Evolutionary conservation across 2,797 vertebrate genomes (phyloP).

Genomic region (Crocidura indochinensis): DNA sequence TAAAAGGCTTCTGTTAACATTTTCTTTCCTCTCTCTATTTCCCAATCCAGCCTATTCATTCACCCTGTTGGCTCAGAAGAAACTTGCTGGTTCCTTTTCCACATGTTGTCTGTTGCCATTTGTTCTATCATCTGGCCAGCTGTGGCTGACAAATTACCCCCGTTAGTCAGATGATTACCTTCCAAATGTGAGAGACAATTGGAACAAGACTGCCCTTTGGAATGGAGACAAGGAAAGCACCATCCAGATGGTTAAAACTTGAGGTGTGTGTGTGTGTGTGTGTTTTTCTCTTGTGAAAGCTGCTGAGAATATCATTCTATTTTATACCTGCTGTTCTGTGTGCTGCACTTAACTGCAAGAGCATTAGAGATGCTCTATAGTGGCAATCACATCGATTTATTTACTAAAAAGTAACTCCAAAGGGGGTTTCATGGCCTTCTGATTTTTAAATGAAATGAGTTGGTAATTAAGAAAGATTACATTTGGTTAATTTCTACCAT

Average conservation of each 20-base stretch:
- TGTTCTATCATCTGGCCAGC: conserved; percentile 25
- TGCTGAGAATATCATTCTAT: background rate
- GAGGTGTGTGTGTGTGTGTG: too few relatives aligned
- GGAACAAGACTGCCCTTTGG: conserved; percentile 23
- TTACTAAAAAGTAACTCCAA: conserved; percentile 55
- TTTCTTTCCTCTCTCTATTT: background rate
- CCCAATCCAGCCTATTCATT: too few relatives aligned
- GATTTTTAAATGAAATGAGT: conserved; percentile 22
- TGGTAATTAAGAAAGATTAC: background rate
- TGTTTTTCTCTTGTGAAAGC: conserved; percentile 15
- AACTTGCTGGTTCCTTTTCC: background rate
- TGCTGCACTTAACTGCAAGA: background rate
- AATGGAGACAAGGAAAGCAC: background rate
- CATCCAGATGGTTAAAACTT: background rate
- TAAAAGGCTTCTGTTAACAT: background rate
- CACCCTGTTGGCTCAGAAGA: background rate
- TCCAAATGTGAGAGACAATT: conserved; percentile 27
- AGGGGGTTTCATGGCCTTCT: conserved; percentile 33
- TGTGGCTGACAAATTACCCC: background rate
- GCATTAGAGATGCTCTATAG: background rate
- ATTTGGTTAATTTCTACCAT: background rate
- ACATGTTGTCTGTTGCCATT: background rate
- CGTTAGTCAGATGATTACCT: conserved; percentile 13
- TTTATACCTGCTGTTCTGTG: conserved; percentile 23
- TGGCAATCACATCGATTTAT: background rate